These are phyloP conservation scores for Corvus hawaiiensis DNA, from an alignment of 2,113 vertebrate genomes.

Conservation along the genomic window DNA sequence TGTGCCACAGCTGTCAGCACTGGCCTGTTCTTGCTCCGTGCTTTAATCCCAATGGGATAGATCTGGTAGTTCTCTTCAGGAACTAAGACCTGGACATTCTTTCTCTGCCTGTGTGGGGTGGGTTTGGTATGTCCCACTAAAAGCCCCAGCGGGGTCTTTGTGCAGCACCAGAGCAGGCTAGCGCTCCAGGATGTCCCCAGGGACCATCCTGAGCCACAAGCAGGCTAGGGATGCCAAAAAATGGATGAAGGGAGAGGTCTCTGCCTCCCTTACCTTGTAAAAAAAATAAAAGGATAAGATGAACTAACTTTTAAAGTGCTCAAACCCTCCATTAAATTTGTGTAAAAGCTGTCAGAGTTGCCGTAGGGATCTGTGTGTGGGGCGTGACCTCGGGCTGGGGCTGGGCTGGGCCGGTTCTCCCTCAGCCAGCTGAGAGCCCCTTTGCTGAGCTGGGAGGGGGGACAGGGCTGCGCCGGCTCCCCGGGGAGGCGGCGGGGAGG, in stretches of 20 bases:
- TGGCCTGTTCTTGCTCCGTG: background rate
- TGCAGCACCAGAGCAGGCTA: background rate
- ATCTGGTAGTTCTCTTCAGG: background rate
- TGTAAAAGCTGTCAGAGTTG: background rate
- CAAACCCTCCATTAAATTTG: background rate
- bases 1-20: background rate
- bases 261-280: background rate
- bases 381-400: background rate
- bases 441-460: accelerated
- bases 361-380: accelerated
- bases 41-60: background rate
- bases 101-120: background rate
- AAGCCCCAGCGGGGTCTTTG: background rate
- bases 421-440: background rate
- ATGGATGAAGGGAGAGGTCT: background rate
- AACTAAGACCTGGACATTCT: background rate
- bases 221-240: background rate
- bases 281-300: background rate
- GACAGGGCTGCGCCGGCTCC: accelerated
- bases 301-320: background rate
- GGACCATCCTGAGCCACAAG: background rate
- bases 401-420: background rate
- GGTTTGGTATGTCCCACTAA: background rate
- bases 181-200: background rate
- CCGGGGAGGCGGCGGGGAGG: background rate